phyloP scores from a whole-genome alignment of 2,113 vertebrate species.

The Erythrocercus mccallii region DNA sequence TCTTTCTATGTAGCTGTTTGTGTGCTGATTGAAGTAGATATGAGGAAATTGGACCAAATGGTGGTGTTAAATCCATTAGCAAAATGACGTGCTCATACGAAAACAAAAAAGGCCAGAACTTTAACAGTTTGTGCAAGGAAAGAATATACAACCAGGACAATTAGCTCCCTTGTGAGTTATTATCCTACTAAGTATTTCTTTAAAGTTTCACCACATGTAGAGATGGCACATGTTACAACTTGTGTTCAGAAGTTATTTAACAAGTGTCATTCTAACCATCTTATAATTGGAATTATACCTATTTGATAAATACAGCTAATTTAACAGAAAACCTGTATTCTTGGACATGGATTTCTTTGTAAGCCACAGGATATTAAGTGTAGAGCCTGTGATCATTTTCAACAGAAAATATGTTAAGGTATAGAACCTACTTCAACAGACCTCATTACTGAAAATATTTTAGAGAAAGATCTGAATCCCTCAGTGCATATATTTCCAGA shows the following conservation, averaged over 20 bases:
- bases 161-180: constrained; percentile 60
- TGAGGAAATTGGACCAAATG: constrained; percentile 72
- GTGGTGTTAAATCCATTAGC: constrained; percentile 76
- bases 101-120: constrained; percentile 48
- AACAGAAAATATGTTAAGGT: not conserved
- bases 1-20: not conserved
- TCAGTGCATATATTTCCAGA: not conserved
- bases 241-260: constrained; percentile 66
- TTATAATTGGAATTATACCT: constrained; percentile 3
- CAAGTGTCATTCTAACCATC: constrained; percentile 19
- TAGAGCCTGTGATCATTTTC: not conserved
- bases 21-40: constrained; percentile 64
- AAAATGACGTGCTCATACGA: constrained; percentile 43
- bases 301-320: not conserved
- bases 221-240: not conserved
- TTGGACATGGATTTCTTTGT: not conserved
- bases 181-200: constrained; percentile 57
- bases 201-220: constrained; percentile 68
- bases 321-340: not conserved
- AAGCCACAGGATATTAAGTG: not conserved
- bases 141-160: constrained; percentile 52
- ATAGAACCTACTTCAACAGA: not conserved
- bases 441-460: not conserved
- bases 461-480: not conserved
- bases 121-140: constrained; percentile 58